phyloP scores from a whole-genome alignment of 2,113 vertebrate genomes.

The Lepisosteus oculatus region DNA sequence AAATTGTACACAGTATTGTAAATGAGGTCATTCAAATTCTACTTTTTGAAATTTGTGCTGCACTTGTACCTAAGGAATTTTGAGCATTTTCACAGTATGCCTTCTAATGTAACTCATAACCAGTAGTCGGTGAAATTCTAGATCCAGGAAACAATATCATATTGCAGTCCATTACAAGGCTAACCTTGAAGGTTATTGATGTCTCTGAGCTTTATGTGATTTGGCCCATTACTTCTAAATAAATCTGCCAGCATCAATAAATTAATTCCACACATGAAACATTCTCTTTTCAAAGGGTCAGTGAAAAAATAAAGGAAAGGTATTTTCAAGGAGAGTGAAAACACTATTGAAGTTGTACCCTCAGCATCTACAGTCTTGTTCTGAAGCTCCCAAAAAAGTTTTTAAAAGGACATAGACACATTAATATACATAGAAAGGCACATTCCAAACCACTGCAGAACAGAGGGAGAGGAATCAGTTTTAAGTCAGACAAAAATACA shows the following conservation, averaged over 20 bases:
- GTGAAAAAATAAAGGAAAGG: not conserved
- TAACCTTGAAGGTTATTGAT: conserved; percentile 42
- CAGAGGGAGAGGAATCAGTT: no score
- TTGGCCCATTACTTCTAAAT: conserved; percentile 47
- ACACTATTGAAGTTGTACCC: not conserved
- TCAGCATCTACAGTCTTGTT: no score
- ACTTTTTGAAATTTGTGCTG: no score
- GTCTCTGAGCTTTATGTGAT: conserved; percentile 40
- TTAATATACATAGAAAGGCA: no score
- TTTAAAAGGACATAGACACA: no score
- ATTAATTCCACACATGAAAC: conserved; percentile 21
- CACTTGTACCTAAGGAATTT: no score
- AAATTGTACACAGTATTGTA: no score
- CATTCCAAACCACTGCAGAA: no score
- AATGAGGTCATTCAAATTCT: no score
- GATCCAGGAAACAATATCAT: conserved; percentile 29
- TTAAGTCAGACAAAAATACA: no score
- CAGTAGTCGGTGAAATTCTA: conserved; percentile 29
- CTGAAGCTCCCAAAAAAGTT: no score
- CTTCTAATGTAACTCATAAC: conserved; percentile 26
- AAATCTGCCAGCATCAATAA: conserved; percentile 27
- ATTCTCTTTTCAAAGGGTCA: conserved; percentile 10
- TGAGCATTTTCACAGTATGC: conserved; percentile 22
- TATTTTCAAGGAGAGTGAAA: conserved; percentile 21
- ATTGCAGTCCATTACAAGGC: conserved; percentile 23